Evolutionary conservation across 92 coral and sea anemone genomes (phyloP), one percentile per base, ranked within the genome.

Genomic region (Phenganax marumi): DNA sequence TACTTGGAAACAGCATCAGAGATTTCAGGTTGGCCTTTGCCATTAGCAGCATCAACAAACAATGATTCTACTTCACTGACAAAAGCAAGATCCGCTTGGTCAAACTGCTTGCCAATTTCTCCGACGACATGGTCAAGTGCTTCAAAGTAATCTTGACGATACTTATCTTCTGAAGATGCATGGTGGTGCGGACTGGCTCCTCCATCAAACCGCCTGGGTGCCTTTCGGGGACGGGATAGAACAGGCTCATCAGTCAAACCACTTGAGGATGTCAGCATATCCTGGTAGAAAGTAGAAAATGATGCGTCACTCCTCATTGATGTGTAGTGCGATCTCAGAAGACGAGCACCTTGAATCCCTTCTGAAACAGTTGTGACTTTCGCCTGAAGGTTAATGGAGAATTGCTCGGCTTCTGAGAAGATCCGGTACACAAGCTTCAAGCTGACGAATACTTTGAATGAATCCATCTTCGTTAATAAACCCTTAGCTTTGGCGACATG

Each of bases 31-130:
- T 19, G 47, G 8, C 43, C 75, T 33, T 33, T 19, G 75, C 50
- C 50, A 33, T 70, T 70, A 33, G 75, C 75, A 70, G 75, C 43
- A 70, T 70, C 75, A 70, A 70, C 50, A 19, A 70, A 18, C 18
- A 70, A 33, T 19, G 10, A 39, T 33, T 70, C 75, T 49, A 70
- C 75, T 33, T 70, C 75, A 70, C 18, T 19, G 75, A 70, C 75
- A 70, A 70, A 19, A 33, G 75, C 43, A 70, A 70, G 75, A 70
- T 70, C 57, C 14, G 57, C 57, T 52, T 52, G 57, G 57, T 52
- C 26, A 70, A 63, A 63, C n/a, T 19, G 23, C 70, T 63, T 63
- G 21, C 26, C 70, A 23, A 63, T 63, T 63, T 63, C 50, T n/a
- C n/a, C n/a, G n/a, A n/a, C n/a, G n/a, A n/a, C n/a, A 63, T 63